phyloP scores from a whole-genome alignment of 2,797 vertebrate species.

The Melanotaenia trifasciata region DNA sequence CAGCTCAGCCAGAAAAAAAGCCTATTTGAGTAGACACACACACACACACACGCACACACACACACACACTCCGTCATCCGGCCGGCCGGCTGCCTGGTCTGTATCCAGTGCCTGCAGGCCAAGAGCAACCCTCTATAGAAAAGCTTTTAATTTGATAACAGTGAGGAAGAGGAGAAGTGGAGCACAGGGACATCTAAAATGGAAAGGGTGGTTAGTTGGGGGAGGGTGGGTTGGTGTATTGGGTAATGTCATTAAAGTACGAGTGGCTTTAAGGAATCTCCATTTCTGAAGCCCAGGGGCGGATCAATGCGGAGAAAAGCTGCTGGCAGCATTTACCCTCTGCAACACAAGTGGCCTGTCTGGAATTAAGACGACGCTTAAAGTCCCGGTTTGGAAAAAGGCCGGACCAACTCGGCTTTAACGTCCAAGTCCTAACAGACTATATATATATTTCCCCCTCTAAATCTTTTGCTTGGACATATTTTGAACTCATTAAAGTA shows the following conservation, averaged over 20 bases:
- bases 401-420: no score
- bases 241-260: conserved; percentile 66
- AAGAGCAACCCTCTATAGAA: conserved; percentile 49
- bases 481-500: no score
- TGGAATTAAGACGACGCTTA: no score
- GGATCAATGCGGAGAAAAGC: no score
- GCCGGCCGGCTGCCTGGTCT: conserved; percentile 37
- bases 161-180: conserved; percentile 48
- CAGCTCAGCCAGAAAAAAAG: conserved; percentile 46
- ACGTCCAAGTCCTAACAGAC: no score
- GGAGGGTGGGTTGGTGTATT: conserved; percentile 20
- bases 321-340: no score
- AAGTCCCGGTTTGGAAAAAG: no score
- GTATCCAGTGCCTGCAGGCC: conserved; percentile 43
- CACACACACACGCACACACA: conserved; percentile 10
- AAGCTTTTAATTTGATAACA: conserved; percentile 77
- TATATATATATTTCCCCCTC: no score
- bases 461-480: no score
- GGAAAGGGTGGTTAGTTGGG: conserved; percentile 26
- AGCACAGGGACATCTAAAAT: conserved; percentile 42
- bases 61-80: conserved; percentile 28
- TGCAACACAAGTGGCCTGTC: no score
- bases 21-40: conserved; percentile 50
- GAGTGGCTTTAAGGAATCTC: conserved; percentile 69
- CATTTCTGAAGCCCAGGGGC: conserved; percentile 33